phyloP scores from a whole-genome alignment of 1,140 invertebrate genomes.

The Antheraea pernyi region DNA sequence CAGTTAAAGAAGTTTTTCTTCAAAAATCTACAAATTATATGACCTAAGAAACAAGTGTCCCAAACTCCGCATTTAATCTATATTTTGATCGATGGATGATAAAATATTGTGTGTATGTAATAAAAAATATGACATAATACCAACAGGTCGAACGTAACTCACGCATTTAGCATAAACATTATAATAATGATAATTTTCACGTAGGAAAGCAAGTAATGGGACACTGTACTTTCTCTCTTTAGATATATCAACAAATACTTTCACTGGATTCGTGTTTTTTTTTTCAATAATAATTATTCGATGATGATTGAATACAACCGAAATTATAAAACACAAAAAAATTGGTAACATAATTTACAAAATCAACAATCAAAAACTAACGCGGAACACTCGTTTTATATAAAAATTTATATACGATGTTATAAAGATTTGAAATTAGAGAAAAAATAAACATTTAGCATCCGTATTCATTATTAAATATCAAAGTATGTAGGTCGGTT shows the following conservation, averaged over 20 bases:
- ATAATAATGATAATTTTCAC: conserved; percentile 3
- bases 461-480: conserved; percentile 1
- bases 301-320: not conserved
- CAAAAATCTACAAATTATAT: too few relatives aligned
- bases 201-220: not conserved
- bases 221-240: not conserved
- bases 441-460: not conserved
- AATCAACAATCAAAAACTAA: too few relatives aligned
- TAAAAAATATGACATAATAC: conserved; percentile 1
- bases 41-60: too few relatives aligned
- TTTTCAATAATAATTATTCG: not conserved
- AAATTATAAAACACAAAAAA: not conserved
- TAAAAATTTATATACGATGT: not conserved
- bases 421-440: not conserved
- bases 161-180: not conserved
- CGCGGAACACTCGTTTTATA: too few relatives aligned
- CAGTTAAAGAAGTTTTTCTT: too few relatives aligned
- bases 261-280: not conserved
- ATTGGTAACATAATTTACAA: too few relatives aligned
- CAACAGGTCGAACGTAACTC: not conserved
- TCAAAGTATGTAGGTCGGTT: conserved; percentile 1
- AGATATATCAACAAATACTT: not conserved
- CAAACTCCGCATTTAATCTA: too few relatives aligned
- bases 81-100: too few relatives aligned
- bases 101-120: too few relatives aligned